Evolutionary conservation across 2,888 invertebrate genomes (phyloP), one percentile per base, ranked within the genome.

Genomic region (Drosophila picticornis): DNA sequence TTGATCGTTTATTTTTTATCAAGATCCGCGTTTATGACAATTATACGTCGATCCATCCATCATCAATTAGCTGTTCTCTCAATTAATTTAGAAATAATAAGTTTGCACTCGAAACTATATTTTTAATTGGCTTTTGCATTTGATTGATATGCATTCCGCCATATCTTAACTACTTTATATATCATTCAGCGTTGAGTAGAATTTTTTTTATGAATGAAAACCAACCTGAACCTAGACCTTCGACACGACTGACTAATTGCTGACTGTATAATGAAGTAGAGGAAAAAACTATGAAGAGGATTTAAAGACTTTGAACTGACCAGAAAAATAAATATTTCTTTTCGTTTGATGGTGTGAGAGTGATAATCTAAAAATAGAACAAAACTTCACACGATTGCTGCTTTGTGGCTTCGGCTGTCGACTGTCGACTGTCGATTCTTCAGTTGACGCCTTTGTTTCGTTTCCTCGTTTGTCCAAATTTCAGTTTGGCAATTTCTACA

Each of bases 191-290:
- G 48, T 61, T 52, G 27, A 38, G 34, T 29, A n/a, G 56, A 16
- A 56, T 38, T 38, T 25, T 25, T 71, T 76, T 80, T 72, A 77
- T 80, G 77, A 77, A 77, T 77, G 81, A 53, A 53, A 55, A 31
- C 34, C 40, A 53, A 57, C 29, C 10, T 38, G 71, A 67, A 76
- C 81, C 67, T 72, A 76, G 66, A 56, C 43, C 71, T 62, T 60
- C 38, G 1, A 10, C 34, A 46, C 32, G 32, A 36, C 19, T 27
- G 46, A 13, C 32, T 38, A 38, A 62, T 25, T n/a, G 34, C n/a
- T 29, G 29, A 38, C 11, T 43, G 38, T 27, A 9, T 10, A 38
- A 43, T 32, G 25, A 43, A 22, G 32, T 22, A 32, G 13, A 16
- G 16, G 16, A 7, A 2, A 27, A 22, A 11, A 43, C 11, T 22